Percentiles rank a stretch among this genome's conserved stretches.
Evolutionary conservation across 2,113 vertebrate species (phyloP).

Genomic region (Melanocharis versteri): DNA sequence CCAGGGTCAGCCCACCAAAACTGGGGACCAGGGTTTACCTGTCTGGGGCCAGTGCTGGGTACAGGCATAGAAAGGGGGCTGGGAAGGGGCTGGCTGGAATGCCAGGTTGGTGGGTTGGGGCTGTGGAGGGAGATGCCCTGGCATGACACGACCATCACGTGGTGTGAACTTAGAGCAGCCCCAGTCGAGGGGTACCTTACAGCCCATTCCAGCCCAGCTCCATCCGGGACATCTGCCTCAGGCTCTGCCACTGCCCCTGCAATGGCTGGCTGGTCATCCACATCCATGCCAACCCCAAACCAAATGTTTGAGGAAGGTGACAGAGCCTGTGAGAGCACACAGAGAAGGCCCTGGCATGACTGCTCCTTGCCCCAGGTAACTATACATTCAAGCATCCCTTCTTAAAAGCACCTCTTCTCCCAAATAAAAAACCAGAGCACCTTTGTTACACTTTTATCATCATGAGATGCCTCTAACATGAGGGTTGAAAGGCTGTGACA

Average conservation of each 20-base stretch:
- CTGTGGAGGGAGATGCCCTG: neutral
- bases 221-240: neutral
- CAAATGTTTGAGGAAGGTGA: neutral
- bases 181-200: rapidly evolving
- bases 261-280: neutral
- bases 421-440: neutral
- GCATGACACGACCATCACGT: rapidly evolving
- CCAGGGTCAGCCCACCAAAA: neutral
- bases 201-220: neutral
- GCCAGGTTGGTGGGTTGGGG: neutral
- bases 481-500: neutral
- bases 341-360: neutral
- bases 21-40: neutral
- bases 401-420: neutral
- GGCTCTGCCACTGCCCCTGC: neutral
- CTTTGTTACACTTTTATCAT: neutral
- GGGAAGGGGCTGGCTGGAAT: neutral
- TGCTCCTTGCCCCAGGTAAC: neutral
- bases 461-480: neutral
- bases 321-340: neutral
- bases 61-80: neutral
- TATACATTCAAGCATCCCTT: neutral
- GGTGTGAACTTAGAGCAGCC: neutral
- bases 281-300: neutral
- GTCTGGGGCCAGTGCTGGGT: neutral